Conservation (phyloP, 2,797 vertebrate genomes). For the Molossus alvarezi region DNA sequence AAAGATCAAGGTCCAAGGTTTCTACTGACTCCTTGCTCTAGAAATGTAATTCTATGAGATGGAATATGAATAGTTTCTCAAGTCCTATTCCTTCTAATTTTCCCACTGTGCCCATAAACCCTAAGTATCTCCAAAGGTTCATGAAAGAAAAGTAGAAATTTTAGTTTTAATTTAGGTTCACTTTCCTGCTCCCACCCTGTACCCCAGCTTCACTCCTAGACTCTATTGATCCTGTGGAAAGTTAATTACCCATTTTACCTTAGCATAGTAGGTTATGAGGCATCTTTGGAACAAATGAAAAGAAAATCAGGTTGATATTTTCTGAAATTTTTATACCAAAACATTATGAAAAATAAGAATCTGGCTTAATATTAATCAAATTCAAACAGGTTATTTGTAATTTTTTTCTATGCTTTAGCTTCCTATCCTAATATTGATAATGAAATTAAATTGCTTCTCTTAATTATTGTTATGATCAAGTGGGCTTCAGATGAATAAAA, state of each 20-base stretch:
- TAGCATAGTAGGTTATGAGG: neutral
- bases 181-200: neutral
- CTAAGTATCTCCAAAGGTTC: neutral
- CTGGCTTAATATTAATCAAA: neutral
- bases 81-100: neutral
- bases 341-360: neutral
- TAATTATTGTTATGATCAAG: neutral
- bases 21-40: neutral
- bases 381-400: neutral
- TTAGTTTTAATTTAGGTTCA: constrained; percentile 16
- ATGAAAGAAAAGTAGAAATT: neutral
- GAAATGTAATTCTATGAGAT: neutral
- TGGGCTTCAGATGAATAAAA: neutral
- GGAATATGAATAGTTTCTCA: neutral
- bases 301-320: neutral
- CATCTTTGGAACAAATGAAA: neutral
- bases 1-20: neutral
- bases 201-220: neutral
- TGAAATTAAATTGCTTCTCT: constrained; percentile 17
- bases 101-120: neutral
- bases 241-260: neutral
- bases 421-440: neutral
- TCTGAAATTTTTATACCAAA: neutral
- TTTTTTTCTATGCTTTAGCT: constrained; percentile 16
- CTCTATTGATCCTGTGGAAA: neutral